Conservation (phyloP, 2,113 vertebrate species). For the Chascanopsetta lugubris region DNA sequence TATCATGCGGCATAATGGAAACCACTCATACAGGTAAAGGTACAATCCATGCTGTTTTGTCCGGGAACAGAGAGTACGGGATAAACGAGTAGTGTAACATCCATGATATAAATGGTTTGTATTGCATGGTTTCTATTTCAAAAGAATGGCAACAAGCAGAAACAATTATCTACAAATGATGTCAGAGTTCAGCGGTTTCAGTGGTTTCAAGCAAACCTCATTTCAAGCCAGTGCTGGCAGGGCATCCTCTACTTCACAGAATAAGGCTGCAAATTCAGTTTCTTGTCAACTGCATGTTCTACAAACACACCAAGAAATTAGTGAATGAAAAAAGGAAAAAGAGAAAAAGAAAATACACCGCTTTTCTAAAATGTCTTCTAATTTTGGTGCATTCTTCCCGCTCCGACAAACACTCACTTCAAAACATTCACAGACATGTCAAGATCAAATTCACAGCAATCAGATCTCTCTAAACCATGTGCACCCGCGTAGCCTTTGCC, state of each 20-base stretch:
- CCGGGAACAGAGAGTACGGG: neutral
- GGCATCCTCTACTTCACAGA: neutral
- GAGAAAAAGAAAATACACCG: too few relatives aligned
- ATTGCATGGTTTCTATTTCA: neutral
- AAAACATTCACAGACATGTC: neutral
- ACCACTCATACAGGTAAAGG: neutral
- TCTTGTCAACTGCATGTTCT: neutral
- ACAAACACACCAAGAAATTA: neutral
- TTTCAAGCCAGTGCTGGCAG: neutral
- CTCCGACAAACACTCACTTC: neutral
- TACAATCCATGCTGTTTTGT: neutral
- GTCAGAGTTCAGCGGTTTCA: neutral
- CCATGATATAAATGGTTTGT: neutral
- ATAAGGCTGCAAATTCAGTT: neutral
- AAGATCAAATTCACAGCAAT: neutral
- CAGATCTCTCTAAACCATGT: neutral
- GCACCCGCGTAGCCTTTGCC: neutral
- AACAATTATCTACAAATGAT: neutral
- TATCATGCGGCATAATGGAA: too few relatives aligned
- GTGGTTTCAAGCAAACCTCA: neutral
- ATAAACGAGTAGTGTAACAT: neutral
- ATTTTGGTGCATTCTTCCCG: neutral
- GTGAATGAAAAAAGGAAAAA: constrained; percentile 1
- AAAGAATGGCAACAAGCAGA: neutral
- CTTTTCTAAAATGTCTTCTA: too few relatives aligned